Evolutionary conservation across 2,888 invertebrate genomes (phyloP).

Genomic region (Spicauda simplicius): DNA sequence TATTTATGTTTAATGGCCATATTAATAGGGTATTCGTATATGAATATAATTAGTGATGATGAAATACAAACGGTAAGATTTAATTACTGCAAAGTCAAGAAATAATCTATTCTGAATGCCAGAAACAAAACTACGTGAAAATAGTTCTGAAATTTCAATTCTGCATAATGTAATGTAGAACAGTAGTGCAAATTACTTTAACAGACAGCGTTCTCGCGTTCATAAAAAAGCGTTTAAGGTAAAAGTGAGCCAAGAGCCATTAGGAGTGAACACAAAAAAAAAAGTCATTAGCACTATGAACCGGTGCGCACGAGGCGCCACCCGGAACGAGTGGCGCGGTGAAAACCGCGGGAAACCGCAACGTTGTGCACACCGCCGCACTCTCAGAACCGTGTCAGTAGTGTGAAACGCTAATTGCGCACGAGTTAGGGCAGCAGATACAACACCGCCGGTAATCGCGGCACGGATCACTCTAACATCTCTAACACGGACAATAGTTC

Average conservation of each 20-base stretch:
- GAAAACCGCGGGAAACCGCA: slow-evolving; percentile 84
- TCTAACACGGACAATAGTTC: slow-evolving; percentile 29
- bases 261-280: slow-evolving; percentile 50
- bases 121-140: neutral
- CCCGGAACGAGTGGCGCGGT: slow-evolving; percentile 78
- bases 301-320: slow-evolving; percentile 75
- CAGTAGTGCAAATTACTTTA: slow-evolving; percentile 20
- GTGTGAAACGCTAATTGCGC: slow-evolving; percentile 82
- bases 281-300: slow-evolving; percentile 69
- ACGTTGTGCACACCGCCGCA: slow-evolving; percentile 63
- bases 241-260: slow-evolving; percentile 55
- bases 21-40: slow-evolving; percentile 2
- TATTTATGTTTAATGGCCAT: slow-evolving; percentile 9
- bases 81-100: neutral
- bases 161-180: slow-evolving; percentile 21
- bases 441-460: slow-evolving; percentile 54
- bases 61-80: neutral
- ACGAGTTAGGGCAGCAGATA: slow-evolving; percentile 63
- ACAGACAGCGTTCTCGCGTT: slow-evolving; percentile 20
- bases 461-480: slow-evolving; percentile 39
- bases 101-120: neutral
- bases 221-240: slow-evolving; percentile 44
- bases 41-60: slow-evolving; percentile 2
- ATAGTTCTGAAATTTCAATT: neutral
- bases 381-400: slow-evolving; percentile 83